Evolutionary conservation across 1,140 invertebrate species (phyloP).

Genomic region (Euura saliciscinereae): DNA sequence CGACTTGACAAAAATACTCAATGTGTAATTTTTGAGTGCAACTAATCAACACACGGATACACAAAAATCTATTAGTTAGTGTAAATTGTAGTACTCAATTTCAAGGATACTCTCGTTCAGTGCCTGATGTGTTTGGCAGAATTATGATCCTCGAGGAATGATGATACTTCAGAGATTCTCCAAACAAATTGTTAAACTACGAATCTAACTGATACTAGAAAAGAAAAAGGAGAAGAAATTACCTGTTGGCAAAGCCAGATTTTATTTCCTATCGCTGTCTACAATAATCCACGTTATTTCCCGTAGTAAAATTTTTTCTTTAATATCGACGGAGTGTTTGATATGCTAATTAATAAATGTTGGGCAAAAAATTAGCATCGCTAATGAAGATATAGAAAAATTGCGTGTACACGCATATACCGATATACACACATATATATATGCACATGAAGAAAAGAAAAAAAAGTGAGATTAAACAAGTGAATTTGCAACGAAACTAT

Average conservation of each 20-base stretch:
- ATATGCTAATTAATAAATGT: slow-evolving; percentile 8
- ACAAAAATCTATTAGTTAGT: too few relatives aligned
- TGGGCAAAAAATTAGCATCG: slow-evolving; percentile 23
- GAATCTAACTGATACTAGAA: too few relatives aligned
- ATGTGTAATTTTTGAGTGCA: too few relatives aligned
- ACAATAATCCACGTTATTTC: slow-evolving; percentile 21
- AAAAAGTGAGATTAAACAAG: slow-evolving; percentile 50
- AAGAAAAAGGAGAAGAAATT: background rate
- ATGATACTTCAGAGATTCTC: too few relatives aligned
- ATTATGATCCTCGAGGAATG: too few relatives aligned
- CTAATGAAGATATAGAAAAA: background rate
- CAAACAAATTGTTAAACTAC: too few relatives aligned
- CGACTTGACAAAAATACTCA: too few relatives aligned
- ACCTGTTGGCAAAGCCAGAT: background rate
- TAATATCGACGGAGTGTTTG: background rate
- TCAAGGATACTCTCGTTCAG: too few relatives aligned
- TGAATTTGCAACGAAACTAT: slow-evolving; percentile 56
- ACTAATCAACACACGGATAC: too few relatives aligned
- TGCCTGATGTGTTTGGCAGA: too few relatives aligned
- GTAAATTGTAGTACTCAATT: too few relatives aligned
- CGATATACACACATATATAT: slow-evolving; percentile 16
- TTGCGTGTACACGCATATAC: slow-evolving; percentile 20
- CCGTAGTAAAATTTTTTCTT: slow-evolving; percentile 29
- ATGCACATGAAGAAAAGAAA: slow-evolving; percentile 29
- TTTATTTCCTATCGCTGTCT: background rate